phyloP scores from a whole-genome alignment of 2,888 invertebrate genomes.

The Adelognathus sp. region DNA sequence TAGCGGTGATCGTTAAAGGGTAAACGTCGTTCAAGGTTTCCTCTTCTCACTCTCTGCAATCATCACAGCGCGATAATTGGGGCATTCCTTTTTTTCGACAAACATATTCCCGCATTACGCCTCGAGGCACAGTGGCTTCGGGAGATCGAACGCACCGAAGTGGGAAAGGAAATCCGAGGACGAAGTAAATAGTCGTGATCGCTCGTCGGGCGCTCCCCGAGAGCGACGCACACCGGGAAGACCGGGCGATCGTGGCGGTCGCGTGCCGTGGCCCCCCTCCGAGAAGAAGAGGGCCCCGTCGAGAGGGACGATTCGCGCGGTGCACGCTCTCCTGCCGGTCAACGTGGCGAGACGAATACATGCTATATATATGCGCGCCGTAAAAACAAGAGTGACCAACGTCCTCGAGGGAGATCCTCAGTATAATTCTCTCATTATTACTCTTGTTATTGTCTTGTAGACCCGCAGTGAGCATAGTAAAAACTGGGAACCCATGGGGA shows the following conservation, averaged over 20 bases:
- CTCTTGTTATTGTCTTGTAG: not conserved
- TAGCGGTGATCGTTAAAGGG: not conserved
- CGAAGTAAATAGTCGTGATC: not conserved
- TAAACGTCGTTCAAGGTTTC: not conserved
- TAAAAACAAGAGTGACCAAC: not conserved
- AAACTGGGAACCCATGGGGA: not conserved
- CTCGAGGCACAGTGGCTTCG: not conserved
- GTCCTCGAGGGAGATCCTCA: conserved; percentile 18
- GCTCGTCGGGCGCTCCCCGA: not conserved
- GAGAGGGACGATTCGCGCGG: conserved; percentile 11
- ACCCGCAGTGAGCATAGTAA: not conserved
- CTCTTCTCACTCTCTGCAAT: not conserved
- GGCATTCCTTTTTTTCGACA: not conserved
- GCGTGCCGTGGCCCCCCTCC: conserved; percentile 49
- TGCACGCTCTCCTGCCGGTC: not conserved
- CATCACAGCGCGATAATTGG: not conserved
- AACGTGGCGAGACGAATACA: conserved; percentile 11
- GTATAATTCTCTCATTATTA: not conserved
- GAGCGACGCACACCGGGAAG: not conserved
- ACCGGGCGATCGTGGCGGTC: conserved; percentile 42
- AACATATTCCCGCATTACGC: not conserved
- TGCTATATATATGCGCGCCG: not conserved
- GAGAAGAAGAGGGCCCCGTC: conserved; percentile 17
- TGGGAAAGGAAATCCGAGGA: not conserved
- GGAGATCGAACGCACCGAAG: not conserved